Base-by-base conservation (phyloP, 1,140 invertebrate genomes). In the Diabrotica virgifera region DNA sequence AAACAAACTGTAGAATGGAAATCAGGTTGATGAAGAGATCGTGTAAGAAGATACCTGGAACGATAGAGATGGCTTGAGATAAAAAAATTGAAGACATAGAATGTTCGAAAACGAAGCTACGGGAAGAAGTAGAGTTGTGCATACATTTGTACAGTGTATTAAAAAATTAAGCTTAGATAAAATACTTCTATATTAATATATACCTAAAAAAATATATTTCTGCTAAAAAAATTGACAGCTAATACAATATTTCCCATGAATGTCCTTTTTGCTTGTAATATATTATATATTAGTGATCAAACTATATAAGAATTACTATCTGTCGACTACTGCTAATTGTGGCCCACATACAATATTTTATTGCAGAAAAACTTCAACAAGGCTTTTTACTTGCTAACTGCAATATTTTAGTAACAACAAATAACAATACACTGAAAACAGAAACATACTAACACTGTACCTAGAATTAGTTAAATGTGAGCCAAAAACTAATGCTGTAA, bases 281-380 rank as follows among this genome's bases (percentile, higher is more conserved):
- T 46, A 10, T 10, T 46, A 46, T n/a, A 46, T 5, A 46, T 24
- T 24, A 4, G 24, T 24, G 40, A 46, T 46, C 40, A 46, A 46
- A 46, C 40, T n/a, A 46, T 46, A 24, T 24, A 24, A 24, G 24
- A 24, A 24, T 24, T 24, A 46, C 40, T 46, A 46, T 46, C 40
- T 8, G 40, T 46, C 8, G 6, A 46, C 40, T 46, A 46, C 40
- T 46, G 6, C 40, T 46, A 46, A 57, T 36, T 58, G 56, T 58
- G 56, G 56, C 56, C 56, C 56, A 58, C 56, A 58, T 40, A 35
- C 37, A 36, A 58, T 38, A 58, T 58, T 36, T 58, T 58, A 58
- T 58, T 58, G 56, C 56, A 58, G 24, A 38, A 58, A 58, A 58
- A 58, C 56, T 58, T 58, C 56, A 58, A 58, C 56, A 58, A 58